These are phyloP conservation scores for Napeogenes sylphis DNA, from an alignment of 2,888 invertebrate species.

Conservation along the genomic window DNA sequence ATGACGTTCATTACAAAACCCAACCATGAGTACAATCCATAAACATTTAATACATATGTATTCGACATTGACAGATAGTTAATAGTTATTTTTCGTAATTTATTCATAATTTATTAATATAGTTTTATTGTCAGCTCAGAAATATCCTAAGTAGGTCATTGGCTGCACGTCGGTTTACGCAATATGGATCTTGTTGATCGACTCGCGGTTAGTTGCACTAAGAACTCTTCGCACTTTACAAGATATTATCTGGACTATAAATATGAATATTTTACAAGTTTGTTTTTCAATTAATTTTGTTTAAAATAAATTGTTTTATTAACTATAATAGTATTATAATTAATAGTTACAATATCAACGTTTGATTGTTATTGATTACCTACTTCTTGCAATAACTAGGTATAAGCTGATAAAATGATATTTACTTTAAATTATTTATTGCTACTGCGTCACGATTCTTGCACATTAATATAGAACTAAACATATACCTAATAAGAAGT, in stretches of 20 bases:
- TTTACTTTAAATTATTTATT: no score
- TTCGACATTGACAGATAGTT: slow-evolving; percentile 18
- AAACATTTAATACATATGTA: slow-evolving; percentile 14
- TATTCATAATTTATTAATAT: slow-evolving; percentile 33
- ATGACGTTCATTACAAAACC: slow-evolving; percentile 45
- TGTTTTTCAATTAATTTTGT: slow-evolving; percentile 5
- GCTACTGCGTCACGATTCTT: no score
- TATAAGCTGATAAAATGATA: no score
- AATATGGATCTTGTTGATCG: slow-evolving; percentile 42
- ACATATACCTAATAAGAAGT: no score
- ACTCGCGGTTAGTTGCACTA: slow-evolving; percentile 35
- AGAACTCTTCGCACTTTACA: slow-evolving; percentile 35
- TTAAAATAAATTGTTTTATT: no score
- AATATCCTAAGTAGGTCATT: slow-evolving; percentile 66
- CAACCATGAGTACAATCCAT: not conserved
- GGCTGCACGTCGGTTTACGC: slow-evolving; percentile 70
- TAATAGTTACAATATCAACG: no score
- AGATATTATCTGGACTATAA: slow-evolving; percentile 35
- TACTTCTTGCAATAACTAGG: no score
- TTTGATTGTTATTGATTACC: no score
- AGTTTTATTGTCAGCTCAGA: slow-evolving; percentile 54
- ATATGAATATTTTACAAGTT: slow-evolving; percentile 35
- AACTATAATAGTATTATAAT: no score
- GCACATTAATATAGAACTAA: no score
- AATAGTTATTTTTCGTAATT: slow-evolving; percentile 21